Percentiles rank a stretch among this genome's conserved stretches.
Evolutionary conservation across 2,797 vertebrate species (phyloP).

Genomic region (Argyrosomus regius): DNA sequence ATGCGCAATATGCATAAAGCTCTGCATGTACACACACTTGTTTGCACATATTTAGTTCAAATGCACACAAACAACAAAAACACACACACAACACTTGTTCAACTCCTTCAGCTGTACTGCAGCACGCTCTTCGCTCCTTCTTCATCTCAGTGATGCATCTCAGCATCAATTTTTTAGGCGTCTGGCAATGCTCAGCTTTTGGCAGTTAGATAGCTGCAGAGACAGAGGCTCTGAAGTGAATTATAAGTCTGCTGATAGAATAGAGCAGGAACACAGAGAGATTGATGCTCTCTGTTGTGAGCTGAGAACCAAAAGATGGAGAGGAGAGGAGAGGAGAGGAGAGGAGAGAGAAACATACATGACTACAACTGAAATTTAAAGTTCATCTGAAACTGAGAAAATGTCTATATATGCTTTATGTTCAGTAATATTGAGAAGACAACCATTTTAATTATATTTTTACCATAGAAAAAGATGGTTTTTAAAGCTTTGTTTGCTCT

Average conservation of each 20-base stretch:
- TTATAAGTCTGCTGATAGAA: constrained; percentile 76
- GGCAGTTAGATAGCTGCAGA: constrained; percentile 68
- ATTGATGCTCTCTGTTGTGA: constrained; percentile 76
- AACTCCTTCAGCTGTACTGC: constrained; percentile 37
- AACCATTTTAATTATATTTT: background rate
- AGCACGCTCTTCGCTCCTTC: constrained; percentile 52
- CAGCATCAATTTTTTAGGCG: constrained; percentile 80
- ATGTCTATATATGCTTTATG: background rate
- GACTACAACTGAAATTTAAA: background rate
- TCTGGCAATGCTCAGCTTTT: constrained; percentile 73
- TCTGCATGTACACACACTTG: background rate
- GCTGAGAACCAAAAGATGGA: constrained; percentile 47
- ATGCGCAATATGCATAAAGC: constrained; percentile 2
- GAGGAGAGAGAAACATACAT: background rate
- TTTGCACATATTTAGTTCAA: constrained; percentile 1
- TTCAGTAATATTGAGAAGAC: background rate
- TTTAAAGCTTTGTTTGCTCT: constrained; percentile 3
- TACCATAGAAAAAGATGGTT: background rate
- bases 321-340: constrained; percentile 23
- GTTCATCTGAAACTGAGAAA: background rate
- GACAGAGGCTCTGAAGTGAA: constrained; percentile 75
- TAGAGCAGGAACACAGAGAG: constrained; percentile 65
- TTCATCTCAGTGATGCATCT: constrained; percentile 70
- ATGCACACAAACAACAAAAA: constrained; percentile 7
- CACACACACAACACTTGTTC: constrained; percentile 26